Conservation (phyloP, 2,113 vertebrate species). For the Pseudois nayaur region DNA sequence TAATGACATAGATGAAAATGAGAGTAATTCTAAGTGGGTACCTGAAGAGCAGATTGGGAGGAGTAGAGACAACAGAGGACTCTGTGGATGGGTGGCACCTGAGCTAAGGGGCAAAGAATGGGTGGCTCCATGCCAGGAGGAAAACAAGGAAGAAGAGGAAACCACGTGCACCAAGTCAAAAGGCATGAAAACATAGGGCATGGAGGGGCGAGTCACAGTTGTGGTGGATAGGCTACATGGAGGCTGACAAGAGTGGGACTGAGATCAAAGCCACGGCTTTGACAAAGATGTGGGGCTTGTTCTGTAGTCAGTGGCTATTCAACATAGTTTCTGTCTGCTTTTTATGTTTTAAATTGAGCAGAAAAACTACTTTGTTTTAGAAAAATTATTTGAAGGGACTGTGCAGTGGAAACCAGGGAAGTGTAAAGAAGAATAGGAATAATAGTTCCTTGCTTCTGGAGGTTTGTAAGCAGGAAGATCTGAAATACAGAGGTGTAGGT, state of each 20-base stretch:
- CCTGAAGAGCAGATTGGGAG: background rate
- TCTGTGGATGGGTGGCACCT: too few relatives aligned
- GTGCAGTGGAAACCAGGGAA: background rate
- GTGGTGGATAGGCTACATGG: accelerated
- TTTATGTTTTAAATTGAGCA: background rate
- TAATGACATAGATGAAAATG: background rate
- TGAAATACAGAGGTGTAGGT: background rate
- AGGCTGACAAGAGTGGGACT: too few relatives aligned
- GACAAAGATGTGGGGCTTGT: background rate
- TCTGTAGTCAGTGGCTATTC: background rate
- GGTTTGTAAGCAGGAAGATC: background rate
- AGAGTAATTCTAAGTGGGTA: background rate
- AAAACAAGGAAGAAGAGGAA: background rate
- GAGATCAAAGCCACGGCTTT: accelerated
- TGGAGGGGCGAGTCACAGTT: background rate
- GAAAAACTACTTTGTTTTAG: background rate
- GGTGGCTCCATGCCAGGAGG: background rate
- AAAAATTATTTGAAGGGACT: background rate
- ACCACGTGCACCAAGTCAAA: background rate
- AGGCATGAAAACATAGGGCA: background rate
- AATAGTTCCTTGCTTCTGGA: background rate
- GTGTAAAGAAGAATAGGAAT: background rate
- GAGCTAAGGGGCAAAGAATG: background rate
- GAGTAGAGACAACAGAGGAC: background rate
- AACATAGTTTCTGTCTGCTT: background rate